A percentile compares a stretch with the other conserved stretches of the same genome.
Evolutionary conservation across 1,140 invertebrate genomes (phyloP).

Genomic region (Bilobella aurantiaca): DNA sequence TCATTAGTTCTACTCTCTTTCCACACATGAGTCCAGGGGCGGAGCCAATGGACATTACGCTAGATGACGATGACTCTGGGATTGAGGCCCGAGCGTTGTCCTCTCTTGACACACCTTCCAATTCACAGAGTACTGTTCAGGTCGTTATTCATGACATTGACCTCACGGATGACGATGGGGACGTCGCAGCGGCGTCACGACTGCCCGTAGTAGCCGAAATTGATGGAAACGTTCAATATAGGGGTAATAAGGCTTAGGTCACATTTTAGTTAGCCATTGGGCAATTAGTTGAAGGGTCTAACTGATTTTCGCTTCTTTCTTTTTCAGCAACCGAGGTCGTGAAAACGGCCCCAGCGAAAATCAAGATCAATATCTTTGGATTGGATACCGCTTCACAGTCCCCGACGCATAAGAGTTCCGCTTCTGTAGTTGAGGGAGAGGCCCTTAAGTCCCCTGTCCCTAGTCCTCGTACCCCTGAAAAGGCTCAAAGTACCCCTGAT

Average conservation of each 20-base stretch:
- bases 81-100: neutral
- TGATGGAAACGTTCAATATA: constrained; percentile 21
- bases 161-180: constrained; percentile 25
- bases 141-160: constrained; percentile 19
- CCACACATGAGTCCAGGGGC: neutral
- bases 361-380: constrained; percentile 27
- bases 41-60: constrained; percentile 13
- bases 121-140: neutral
- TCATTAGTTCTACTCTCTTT: constrained; percentile 3
- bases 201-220: constrained; percentile 13
- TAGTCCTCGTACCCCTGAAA: constrained; percentile 5
- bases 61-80: constrained; percentile 10
- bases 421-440: neutral
- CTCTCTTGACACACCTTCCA: neutral
- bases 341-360: constrained; percentile 14
- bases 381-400: constrained; percentile 12
- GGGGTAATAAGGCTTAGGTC: constrained; percentile 5
- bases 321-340: neutral
- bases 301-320: neutral
- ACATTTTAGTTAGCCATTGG: neutral
- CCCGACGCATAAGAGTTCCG: neutral
- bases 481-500: constrained; percentile 43
- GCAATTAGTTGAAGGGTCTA: neutral
- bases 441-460: neutral
- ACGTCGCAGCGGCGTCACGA: neutral